Evolutionary conservation across 2,888 invertebrate species (phyloP).

Genomic region (Athalia rosae): DNA sequence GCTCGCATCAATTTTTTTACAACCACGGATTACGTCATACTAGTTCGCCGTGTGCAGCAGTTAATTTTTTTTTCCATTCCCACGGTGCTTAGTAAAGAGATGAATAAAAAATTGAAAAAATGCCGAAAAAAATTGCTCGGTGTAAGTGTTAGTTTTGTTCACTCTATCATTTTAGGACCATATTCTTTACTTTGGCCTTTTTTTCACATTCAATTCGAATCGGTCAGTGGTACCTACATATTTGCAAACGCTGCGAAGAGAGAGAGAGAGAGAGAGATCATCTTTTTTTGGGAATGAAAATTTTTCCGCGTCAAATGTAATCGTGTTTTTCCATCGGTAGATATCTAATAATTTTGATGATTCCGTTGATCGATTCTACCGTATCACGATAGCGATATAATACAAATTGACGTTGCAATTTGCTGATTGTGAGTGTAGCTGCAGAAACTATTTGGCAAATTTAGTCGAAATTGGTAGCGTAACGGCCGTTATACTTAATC

Average conservation of each 20-base stretch:
- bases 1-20: slow-evolving; percentile 9
- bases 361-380: neutral
- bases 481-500: neutral
- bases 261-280: no score
- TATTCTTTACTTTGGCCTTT: no score
- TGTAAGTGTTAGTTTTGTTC: no score
- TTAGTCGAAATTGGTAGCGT: neutral
- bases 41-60: no score
- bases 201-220: no score
- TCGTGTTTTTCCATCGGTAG: neutral
- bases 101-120: no score
- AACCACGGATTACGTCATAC: slow-evolving; percentile 9
- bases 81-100: no score
- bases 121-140: no score
- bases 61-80: neutral
- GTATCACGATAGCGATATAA: neutral
- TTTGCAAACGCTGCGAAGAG: no score
- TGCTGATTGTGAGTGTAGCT: neutral
- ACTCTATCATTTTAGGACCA: no score
- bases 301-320: neutral
- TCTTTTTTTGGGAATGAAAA: no score
- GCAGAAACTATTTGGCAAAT: neutral
- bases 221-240: no score
- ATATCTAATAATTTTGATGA: slow-evolving; percentile 3
- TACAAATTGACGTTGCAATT: slow-evolving; percentile 22